Percentiles rank a stretch among this genome's conserved stretches.
These are phyloP conservation scores for Bambusicola thoracicus DNA, from an alignment of 2,113 vertebrate genomes.

Conservation along the genomic window DNA sequence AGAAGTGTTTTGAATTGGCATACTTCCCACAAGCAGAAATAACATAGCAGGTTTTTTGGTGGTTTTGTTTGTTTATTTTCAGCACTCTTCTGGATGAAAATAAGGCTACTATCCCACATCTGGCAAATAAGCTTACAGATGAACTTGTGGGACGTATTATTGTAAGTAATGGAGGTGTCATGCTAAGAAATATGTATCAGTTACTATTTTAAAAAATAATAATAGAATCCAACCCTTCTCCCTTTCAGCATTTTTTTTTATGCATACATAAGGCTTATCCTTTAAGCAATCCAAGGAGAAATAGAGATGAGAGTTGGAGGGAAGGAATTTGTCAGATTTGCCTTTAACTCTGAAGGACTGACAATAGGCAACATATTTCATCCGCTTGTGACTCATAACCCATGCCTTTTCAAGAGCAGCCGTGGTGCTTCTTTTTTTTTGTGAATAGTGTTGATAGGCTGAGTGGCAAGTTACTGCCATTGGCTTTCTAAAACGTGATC, in stretches of 20 bases:
- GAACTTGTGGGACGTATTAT: conserved; percentile 75
- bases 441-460: neutral
- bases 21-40: neutral
- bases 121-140: conserved; percentile 72
- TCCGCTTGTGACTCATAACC: neutral
- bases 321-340: neutral
- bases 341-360: neutral
- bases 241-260: neutral
- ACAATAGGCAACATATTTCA: neutral
- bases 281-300: neutral
- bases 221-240: neutral
- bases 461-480: neutral
- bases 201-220: neutral
- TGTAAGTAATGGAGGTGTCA: conserved; percentile 55
- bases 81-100: conserved; percentile 63
- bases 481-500: neutral
- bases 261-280: neutral
- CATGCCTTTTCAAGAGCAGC: neutral
- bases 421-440: neutral
- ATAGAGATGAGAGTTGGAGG: neutral
- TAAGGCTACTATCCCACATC: conserved; percentile 66
- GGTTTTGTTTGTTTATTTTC: neutral
- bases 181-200: neutral
- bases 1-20: neutral
- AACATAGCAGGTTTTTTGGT: neutral